Evolutionary conservation across 1,140 invertebrate species (phyloP).

Genomic region (Zophobas morio): DNA sequence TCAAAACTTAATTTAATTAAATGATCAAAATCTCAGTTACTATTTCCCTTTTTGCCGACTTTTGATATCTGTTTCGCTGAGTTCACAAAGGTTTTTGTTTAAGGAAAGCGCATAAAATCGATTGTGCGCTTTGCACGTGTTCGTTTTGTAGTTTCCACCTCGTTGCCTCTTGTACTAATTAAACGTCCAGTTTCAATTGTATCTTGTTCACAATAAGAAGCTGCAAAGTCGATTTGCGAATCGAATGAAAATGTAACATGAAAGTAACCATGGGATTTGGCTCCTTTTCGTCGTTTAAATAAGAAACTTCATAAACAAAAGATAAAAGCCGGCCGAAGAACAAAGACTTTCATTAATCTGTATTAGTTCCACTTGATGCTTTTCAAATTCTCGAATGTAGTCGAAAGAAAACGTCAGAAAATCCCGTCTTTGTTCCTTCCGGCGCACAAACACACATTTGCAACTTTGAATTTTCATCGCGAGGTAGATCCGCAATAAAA

Average conservation of each 20-base stretch:
- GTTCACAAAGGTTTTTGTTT: background rate
- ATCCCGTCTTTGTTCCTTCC: conserved; percentile 36
- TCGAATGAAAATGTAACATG: conserved; percentile 13
- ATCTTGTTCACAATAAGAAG: background rate
- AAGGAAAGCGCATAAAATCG: background rate
- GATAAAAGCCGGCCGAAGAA: conserved; percentile 46
- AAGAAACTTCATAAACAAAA: conserved; percentile 49
- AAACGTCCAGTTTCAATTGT: conserved; percentile 7
- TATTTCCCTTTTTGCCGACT: too few species aligned
- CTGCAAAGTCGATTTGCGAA: conserved; percentile 5
- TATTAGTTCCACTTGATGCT: conserved; percentile 52
- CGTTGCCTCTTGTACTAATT: background rate
- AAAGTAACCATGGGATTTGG: conserved; percentile 19
- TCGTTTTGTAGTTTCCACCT: background rate
- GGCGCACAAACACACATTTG: background rate
- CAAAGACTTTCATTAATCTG: conserved; percentile 52
- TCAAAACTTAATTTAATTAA: too few species aligned
- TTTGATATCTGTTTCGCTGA: too few species aligned
- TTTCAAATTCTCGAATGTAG: conserved; percentile 41
- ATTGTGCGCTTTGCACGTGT: background rate
- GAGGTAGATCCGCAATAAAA: conserved; percentile 26
- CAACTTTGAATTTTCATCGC: conserved; percentile 25
- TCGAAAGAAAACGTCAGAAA: conserved; percentile 45
- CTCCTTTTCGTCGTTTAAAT: conserved; percentile 41
- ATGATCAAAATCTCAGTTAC: too few species aligned